Conservation (phyloP, 2,797 vertebrate species). For the Parambassis ranga region DNA sequence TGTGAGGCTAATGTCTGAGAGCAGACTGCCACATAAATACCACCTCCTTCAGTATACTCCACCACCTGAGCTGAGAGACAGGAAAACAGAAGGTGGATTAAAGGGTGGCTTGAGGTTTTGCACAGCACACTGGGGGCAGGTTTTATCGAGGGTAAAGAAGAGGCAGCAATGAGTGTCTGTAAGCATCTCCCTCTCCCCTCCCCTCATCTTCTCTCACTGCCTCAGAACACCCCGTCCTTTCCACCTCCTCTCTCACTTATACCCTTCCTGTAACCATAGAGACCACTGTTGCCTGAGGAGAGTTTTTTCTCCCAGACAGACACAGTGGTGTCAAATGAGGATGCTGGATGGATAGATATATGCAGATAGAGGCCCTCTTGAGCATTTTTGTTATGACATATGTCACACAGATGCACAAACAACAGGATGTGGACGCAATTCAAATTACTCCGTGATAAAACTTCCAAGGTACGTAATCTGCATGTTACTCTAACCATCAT, state of each 20-base stretch:
- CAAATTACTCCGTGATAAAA: constrained; percentile 11
- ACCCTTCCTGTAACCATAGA: constrained; percentile 73
- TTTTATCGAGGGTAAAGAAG: constrained; percentile 10
- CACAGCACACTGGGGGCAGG: background rate
- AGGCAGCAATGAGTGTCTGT: constrained; percentile 12
- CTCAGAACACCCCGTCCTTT: constrained; percentile 55
- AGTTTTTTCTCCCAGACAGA: constrained; percentile 54
- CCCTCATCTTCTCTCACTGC: constrained; percentile 14
- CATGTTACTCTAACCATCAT: constrained; percentile 21
- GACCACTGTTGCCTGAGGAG: constrained; percentile 62
- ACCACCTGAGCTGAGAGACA: constrained; percentile 40
- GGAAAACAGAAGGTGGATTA: constrained; percentile 4
- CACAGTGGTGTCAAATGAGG: constrained; percentile 55
- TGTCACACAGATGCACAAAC: no score
- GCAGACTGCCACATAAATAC: constrained; percentile 2
- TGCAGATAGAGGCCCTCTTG: constrained; percentile 8
- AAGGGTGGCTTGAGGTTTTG: background rate
- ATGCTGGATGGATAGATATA: constrained; percentile 20
- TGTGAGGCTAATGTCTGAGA: background rate
- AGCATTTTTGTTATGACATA: background rate
- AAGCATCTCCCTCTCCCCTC: constrained; percentile 45
- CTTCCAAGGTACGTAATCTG: constrained; percentile 19
- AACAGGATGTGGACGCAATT: constrained; percentile 21
- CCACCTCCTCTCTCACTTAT: constrained; percentile 54
- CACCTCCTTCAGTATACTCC: background rate